Base-by-base conservation (phyloP, 2,888 invertebrate species). In the Eristalinus sepulchralis region DNA sequence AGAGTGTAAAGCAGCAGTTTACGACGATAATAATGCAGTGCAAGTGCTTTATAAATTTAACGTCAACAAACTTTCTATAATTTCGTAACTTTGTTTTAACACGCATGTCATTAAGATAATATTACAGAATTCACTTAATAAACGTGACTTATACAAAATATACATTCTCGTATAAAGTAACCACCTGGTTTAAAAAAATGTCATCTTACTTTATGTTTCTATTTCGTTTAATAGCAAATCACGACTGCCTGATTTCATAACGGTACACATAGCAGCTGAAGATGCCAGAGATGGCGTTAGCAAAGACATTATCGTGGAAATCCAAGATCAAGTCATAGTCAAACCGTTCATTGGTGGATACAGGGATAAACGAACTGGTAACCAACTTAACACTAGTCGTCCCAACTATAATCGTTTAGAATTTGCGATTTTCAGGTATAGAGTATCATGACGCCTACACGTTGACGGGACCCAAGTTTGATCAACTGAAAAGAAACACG, bases 301-400 rank as follows among this genome's bases (percentile, higher is more conserved):
- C 2, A 93, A 93, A 88, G 93, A 93, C 68, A 90, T 95, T 17
- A 93, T 94, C 13, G 94, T 95, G 0, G 94, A 94, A 91, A 94
- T 95, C 85, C 94, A 94, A 88, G 94, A 95, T 89, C 92, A 93
- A 53, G 90, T 93, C 0, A 95, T 96, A 47, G 90, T 93, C 55
- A 98, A 97, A 90, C 96, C 97, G 0, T 96, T 95, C 93, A 92
- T 92, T 96, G 88, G 97, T 68, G 98, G 98, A 36, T 98, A 96
- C 92, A 94, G 94, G 82, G 95, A 98, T 91, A 94, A 94, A 88
- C 91, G 94, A 70, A 96, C 95, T 75, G 95, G 95, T 24, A 93
- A 27, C 27, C 5, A 5, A 27, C 5, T 27, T 27, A 2, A 27
- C 5, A 3, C 27, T 3, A 27, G 27, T 5, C 1, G n/a, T 4